Conservation (phyloP, 2,797 vertebrate species). For the Pseudopleuronectes americanus region DNA sequence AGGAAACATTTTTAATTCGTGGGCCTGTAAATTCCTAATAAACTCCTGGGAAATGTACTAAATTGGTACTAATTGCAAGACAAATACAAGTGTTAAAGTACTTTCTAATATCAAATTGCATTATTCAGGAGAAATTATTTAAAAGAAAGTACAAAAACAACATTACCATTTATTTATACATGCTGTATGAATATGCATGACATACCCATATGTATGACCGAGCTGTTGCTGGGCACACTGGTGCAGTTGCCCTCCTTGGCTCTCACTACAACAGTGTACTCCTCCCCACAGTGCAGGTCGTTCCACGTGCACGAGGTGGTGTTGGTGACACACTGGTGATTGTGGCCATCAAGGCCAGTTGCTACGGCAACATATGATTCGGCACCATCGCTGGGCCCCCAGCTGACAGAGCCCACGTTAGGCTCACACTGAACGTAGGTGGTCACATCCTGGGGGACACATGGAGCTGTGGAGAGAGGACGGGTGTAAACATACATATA, state of each 20-base stretch:
- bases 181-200: not conserved
- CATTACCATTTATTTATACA: too few species aligned
- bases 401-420: constrained; percentile 67
- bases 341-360: constrained; percentile 61
- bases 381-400: constrained; percentile 72
- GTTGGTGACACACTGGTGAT: constrained; percentile 63
- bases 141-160: too few species aligned
- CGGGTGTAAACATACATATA: not conserved
- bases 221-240: constrained; percentile 69
- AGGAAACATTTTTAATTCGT: not conserved
- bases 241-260: constrained; percentile 69
- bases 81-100: too few species aligned
- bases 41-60: not conserved
- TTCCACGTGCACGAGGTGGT: constrained; percentile 71
- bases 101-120: too few species aligned
- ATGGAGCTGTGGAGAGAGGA: constrained; percentile 67
- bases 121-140: too few species aligned
- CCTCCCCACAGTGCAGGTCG: constrained; percentile 75
- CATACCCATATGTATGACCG: constrained; percentile 69
- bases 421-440: constrained; percentile 60
- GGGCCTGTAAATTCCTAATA: not conserved
- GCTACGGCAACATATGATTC: constrained; percentile 64
- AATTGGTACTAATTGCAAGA: too few species aligned
- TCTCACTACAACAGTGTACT: constrained; percentile 73
- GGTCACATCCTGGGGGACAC: constrained; percentile 61